Base-by-base conservation (phyloP, 1,140 invertebrate genomes). In the Whitmania pigra region DNA sequence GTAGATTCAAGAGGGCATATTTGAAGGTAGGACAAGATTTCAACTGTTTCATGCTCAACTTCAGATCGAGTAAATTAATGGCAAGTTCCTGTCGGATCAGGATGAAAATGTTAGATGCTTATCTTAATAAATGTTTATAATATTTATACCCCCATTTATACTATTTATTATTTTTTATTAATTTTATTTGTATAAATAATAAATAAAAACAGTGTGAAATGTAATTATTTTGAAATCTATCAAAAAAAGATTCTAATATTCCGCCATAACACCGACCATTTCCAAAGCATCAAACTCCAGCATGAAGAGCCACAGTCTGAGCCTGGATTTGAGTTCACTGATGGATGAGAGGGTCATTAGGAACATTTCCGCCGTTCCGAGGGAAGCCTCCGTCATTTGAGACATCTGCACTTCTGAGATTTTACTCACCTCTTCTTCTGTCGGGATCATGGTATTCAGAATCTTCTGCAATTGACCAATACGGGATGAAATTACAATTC, bases 281-380 rank as follows among this genome's bases (percentile, higher is more conserved):
- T 99, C 94, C 74, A 91, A 88, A 79, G 89, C 91, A 81, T 97
- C 94, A 83, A 97, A 99, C 84, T 99, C 97, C 49, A 99, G 84
- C 81, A 96, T 96, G 83, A 99, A 99, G 71, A 95, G 89, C 97
- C 97, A 99, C 70, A 99, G 85, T 81, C 93, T 93, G 5, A 99
- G 86, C 75, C 97, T 85, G 40, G 96, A 94, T 40, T 91, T 88
- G 57, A 99, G 86, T 83, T 97, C 94, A 54, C 90, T 94, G 74
- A 99, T 97, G 29, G 94, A 95, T 15, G 93, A 90, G 73, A 99
- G 84, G 63, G 92, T 97, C 27, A 99, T 84, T 17, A 99, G 87
- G 81, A 99, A 99, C 82, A 99, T 93, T 83, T 99, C 97, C 15
- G 97, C 97, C 77, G 90, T 93, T 73, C 95, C 97, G 72, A 99